Percentiles rank a stretch among this genome's conserved stretches.
These are phyloP conservation scores for Borostomias antarcticus DNA, from an alignment of 2,797 vertebrate genomes.

Conservation along the genomic window DNA sequence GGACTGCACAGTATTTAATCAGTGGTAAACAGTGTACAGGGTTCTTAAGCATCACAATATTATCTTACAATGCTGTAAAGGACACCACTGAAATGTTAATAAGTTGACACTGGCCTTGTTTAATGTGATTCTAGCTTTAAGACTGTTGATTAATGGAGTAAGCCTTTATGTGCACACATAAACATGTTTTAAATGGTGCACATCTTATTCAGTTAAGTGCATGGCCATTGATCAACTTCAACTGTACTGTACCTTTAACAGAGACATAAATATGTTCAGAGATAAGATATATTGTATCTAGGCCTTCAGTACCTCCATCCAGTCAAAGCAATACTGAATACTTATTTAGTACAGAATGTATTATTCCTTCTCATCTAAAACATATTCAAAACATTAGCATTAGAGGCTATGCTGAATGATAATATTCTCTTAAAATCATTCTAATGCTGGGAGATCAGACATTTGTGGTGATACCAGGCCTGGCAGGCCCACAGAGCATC, in stretches of 20 bases:
- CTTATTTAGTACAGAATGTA: background rate
- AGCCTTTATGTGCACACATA: slow-evolving; percentile 11
- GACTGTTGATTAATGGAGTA: background rate
- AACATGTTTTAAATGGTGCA: slow-evolving; percentile 28
- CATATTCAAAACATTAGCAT: slow-evolving; percentile 11
- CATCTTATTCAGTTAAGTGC: slow-evolving; percentile 19
- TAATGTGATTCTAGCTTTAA: background rate
- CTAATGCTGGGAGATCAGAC: slow-evolving; percentile 18
- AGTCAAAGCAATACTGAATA: background rate
- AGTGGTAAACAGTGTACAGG: background rate
- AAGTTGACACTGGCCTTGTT: background rate
- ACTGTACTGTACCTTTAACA: slow-evolving; percentile 8
- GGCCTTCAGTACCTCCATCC: background rate
- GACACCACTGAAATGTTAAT: slow-evolving; percentile 15
- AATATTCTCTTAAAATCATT: background rate
- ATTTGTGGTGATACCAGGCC: slow-evolving; percentile 13
- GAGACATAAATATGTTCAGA: slow-evolving; percentile 17
- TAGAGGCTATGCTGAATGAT: background rate
- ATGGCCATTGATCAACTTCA: slow-evolving; percentile 22
- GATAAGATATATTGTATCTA: slow-evolving; percentile 1
- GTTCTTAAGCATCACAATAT: background rate
- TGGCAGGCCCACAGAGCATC: background rate
- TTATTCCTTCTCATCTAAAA: background rate
- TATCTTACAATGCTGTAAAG: slow-evolving; percentile 9
- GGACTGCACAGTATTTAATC: background rate